Evolutionary conservation across 2,113 vertebrate genomes (phyloP).

Genomic region (Brachionichthys hirsutus): DNA sequence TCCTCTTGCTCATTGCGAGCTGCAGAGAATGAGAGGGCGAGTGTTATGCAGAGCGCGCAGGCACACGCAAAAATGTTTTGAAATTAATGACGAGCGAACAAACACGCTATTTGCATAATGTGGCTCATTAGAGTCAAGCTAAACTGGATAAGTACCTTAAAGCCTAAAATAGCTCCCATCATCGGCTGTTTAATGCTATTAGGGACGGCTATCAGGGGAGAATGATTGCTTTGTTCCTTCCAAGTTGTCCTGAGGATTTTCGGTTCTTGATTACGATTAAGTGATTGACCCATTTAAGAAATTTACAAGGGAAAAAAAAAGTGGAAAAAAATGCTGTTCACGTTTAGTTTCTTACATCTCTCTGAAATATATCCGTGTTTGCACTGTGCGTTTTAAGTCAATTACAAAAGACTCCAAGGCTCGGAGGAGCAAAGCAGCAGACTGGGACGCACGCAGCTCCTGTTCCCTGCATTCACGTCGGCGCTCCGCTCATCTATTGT

Average conservation of each 20-base stretch:
- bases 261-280: conserved; percentile 28
- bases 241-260: conserved; percentile 30
- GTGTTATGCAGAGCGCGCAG: background rate
- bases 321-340: conserved; percentile 7
- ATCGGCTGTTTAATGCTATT: conserved; percentile 46
- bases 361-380: conserved; percentile 6
- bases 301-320: conserved; percentile 10
- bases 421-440: background rate
- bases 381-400: conserved; percentile 2
- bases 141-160: conserved; percentile 32
- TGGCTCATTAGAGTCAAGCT: conserved; percentile 45
- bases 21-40: conserved; percentile 70
- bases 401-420: conserved; percentile 13
- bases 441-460: conserved; percentile 3
- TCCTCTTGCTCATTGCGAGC: conserved; percentile 97
- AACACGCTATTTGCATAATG: conserved; percentile 44
- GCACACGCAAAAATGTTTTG: conserved; percentile 11
- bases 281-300: conserved; percentile 32
- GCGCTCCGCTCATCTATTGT: conserved; percentile 1
- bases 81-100: conserved; percentile 14
- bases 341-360: background rate
- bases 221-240: conserved; percentile 40
- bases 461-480: conserved; percentile 15
- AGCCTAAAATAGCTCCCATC: conserved; percentile 45
- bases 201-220: conserved; percentile 29